Evolutionary conservation across 2,888 invertebrate species (phyloP).

Genomic region (Tetragonisca angustula): DNA sequence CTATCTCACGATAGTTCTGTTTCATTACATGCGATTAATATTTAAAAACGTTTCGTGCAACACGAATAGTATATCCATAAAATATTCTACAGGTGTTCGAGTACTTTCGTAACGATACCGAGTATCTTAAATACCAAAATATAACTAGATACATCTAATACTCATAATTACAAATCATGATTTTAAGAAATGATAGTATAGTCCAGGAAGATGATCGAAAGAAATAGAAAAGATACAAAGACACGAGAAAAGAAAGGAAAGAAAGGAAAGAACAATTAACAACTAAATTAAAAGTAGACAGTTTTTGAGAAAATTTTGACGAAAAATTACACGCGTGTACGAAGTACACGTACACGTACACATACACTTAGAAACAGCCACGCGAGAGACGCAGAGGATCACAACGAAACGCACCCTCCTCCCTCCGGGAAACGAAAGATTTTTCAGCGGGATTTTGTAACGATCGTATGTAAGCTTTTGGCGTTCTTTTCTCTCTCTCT

Average conservation of each 20-base stretch:
- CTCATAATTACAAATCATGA: not conserved
- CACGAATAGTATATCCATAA: not conserved
- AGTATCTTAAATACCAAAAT: not conserved
- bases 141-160: not conserved
- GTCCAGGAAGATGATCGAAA: too few species aligned
- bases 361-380: conserved; percentile 31
- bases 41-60: too few species aligned
- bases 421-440: conserved; percentile 26
- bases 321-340: not conserved
- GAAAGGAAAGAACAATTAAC: not conserved
- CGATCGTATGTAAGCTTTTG: conserved; percentile 71
- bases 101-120: not conserved
- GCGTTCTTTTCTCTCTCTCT: conserved; percentile 23
- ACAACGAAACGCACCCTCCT: conserved; percentile 37
- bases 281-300: not conserved
- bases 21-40: not conserved
- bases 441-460: conserved; percentile 53
- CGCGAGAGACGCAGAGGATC: conserved; percentile 49
- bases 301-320: not conserved
- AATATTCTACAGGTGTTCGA: not conserved
- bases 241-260: not conserved
- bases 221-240: not conserved
- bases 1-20: not conserved
- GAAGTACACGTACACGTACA: not conserved
- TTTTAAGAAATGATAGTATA: not conserved